Evolutionary conservation across 2,113 vertebrate genomes (phyloP), one percentile per base, ranked within the genome.

Genomic region (Neogobius melanostomus): DNA sequence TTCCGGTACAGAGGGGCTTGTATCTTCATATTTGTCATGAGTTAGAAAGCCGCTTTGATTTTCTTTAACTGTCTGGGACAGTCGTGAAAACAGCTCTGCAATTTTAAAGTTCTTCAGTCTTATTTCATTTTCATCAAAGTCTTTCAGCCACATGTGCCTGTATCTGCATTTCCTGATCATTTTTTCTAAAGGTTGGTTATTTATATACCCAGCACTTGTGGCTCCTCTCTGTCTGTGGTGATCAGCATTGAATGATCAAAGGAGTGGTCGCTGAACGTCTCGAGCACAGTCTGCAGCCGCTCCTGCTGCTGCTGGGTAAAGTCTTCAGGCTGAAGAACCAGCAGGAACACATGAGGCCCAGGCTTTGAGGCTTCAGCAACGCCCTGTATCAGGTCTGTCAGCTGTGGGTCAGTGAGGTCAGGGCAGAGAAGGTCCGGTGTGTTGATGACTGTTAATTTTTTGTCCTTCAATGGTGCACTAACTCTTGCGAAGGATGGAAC

Each of bases 321-420:
- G 43, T 51, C 57, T 59, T 78, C 72, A 78, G 66, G 64, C 63
- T 82, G 69, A 1, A 86, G 64, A 53, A 84, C 73, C 75, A 88
- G 68, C 60, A 86, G 77, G 71, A 88, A 65, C 53, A 81, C 70
- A 43, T 84, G 82, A 82, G 83, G 85, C 64, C 85, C 85, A 57
- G 85, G 64, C 14, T 2, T 66, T 77, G 68, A 76, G 60, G 73
- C 36, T 0, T 9, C 57, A 11, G 21, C 46, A 67, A 77, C 82
- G 1, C 0, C 1, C 52, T 69, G 1, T 47, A 86, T 11, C 11
- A 46, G 1, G 5, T 65, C 6, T 63, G 7, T 44, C 4, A 83
- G 28, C 64, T 79, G 44, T 1, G 50, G 0, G 7, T 42, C 7
- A 42, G 71, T 54, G n/a, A 75, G 47, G 9, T 28, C 6, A 1